Base-by-base conservation (phyloP, 64 coral and sea anemone species). In the Acropora tenuis region DNA sequence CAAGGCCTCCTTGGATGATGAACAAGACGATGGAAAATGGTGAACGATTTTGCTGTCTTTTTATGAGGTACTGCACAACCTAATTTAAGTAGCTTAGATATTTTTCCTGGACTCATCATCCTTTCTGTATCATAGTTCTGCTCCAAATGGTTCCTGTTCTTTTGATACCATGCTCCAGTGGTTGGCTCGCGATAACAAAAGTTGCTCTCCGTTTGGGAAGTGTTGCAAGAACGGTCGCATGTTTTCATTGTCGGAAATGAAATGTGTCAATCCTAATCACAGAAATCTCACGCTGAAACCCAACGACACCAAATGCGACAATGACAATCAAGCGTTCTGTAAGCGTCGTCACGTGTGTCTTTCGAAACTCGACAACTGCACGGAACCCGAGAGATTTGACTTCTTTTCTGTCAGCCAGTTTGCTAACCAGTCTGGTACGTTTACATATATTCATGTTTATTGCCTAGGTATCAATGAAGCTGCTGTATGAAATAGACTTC, bases 141-240 rank as follows among this genome's bases (percentile, higher is more conserved):
- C 79, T 61, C 50, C 20, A 61, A 81, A 81, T 43, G 55, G 79
- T 53, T 81, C 79, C 19, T 81, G 79, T 81, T 81, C 79, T 60
- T 81, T 81, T 12, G 1, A 50, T 55, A 15, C 11, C 1, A 30
- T 55, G 79, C 79, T 81, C 1, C 18, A 81, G 8, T 81, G 79
- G 79, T 50, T 59, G 40, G n/a, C 50, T n/a, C 50, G 79, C 11
- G 55, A 60, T 12, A 60, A 81, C 52, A 81, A 60, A 81, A 81
- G 50, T 16, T 81, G 79, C 19, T 81, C 79, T 1, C 79, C 79
- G 5, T 81, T 81, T 81, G 79, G 53, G 16, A 50, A 42, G 7
- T 81, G 53, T 15, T 81, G 79, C 30, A 20, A n/a, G 4, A 7
- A 30, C 8, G 79, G 53, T 30, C 5, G 43, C 50, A 60, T 6